A percentile compares a stretch with the other conserved stretches of the same genome.
Conservation (phyloP, 2,113 vertebrate genomes). For the Upupa epops region DNA sequence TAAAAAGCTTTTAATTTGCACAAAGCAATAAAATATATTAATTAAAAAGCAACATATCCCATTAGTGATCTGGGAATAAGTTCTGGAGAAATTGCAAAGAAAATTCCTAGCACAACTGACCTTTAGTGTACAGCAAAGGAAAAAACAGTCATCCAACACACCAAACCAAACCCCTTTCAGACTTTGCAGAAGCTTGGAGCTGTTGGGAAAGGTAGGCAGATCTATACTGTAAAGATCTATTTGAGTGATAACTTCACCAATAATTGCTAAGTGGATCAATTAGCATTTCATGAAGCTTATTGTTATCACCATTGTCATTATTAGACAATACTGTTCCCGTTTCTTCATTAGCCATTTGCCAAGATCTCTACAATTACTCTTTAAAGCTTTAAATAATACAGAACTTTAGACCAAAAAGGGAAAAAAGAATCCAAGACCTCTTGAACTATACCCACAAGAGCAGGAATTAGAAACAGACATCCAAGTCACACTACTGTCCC, state of each 20-base stretch:
- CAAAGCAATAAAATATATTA: neutral
- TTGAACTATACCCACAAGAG: neutral
- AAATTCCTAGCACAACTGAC: neutral
- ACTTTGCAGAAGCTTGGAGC: neutral
- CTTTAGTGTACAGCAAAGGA: neutral
- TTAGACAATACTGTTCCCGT: neutral
- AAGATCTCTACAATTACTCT: neutral
- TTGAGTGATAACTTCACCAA: neutral
- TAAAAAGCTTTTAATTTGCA: neutral
- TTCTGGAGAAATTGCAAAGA: neutral
- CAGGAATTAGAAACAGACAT: neutral
- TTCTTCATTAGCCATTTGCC: neutral
- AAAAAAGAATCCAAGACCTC: neutral
- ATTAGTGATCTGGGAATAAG: neutral
- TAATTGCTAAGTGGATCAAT: neutral
- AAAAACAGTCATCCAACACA: neutral
- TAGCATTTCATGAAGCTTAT: neutral
- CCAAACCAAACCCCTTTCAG: neutral
- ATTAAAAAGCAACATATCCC: neutral
- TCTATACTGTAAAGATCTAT: neutral
- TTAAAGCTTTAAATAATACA: constrained; percentile 11
- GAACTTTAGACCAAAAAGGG: neutral
- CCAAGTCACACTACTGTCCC: neutral
- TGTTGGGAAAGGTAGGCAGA: neutral
- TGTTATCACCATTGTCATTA: neutral